Percentiles rank a stretch among this genome's conserved stretches.
Conservation (phyloP, 2,888 invertebrate genomes). For the Philhelius pedissequus region DNA sequence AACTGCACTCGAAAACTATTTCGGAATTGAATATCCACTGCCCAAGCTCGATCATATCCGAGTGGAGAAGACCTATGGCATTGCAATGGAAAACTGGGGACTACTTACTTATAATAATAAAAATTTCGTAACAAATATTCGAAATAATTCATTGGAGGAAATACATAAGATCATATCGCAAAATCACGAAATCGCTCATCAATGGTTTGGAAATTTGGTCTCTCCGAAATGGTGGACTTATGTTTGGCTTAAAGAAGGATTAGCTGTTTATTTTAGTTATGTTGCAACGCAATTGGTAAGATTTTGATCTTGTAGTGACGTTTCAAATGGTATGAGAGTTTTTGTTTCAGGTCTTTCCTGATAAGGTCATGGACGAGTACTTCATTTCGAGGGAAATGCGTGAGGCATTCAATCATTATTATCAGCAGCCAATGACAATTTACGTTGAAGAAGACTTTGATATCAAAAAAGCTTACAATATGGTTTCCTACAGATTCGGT, state of each 20-base stretch:
- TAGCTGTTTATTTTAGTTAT: conserved; percentile 80
- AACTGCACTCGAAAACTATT: conserved; percentile 82
- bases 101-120: conserved; percentile 84
- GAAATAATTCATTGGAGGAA: conserved; percentile 79
- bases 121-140: conserved; percentile 23
- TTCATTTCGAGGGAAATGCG: not conserved
- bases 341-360: conserved; percentile 80
- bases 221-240: conserved; percentile 86
- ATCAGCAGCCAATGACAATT: not conserved
- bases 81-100: conserved; percentile 98
- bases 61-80: conserved; percentile 89
- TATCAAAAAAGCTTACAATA: not conserved
- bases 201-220: conserved; percentile 90
- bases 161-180: conserved; percentile 79
- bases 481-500: conserved; percentile 1
- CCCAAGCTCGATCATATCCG: conserved; percentile 93
- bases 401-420: not conserved
- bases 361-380: not conserved
- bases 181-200: conserved; percentile 84
- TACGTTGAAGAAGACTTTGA: not conserved
- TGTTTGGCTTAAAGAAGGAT: conserved; percentile 87
- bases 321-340: too few species aligned
- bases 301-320: too few species aligned
- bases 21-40: conserved; percentile 86
- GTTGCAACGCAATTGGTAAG: conserved; percentile 75